Evolutionary conservation across 2,113 vertebrate species (phyloP).

Genomic region (Eurypyga helias): DNA sequence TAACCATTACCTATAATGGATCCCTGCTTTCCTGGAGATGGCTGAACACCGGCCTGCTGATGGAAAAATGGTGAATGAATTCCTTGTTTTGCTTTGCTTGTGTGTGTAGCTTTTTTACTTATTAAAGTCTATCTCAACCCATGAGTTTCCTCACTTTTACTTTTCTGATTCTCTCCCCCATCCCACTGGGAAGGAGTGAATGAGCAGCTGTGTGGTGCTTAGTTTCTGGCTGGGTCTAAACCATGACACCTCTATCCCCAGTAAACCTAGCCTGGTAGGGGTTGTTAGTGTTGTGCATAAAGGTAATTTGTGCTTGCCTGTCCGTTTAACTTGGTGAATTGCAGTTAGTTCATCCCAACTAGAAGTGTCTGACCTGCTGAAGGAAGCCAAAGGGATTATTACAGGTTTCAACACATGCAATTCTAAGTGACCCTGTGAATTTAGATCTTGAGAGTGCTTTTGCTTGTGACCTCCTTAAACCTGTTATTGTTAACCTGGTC

Average conservation of each 20-base stretch:
- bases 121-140: no score
- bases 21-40: no score
- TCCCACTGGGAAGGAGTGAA: no score
- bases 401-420: neutral
- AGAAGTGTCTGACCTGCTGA: neutral
- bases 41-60: no score
- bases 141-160: no score
- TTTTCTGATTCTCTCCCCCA: no score
- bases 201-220: no score
- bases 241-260: neutral
- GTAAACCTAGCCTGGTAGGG: slow-evolving; percentile 51
- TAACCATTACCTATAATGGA: no score
- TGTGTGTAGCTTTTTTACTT: no score
- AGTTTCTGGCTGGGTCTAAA: no score
- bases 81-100: no score
- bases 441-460: neutral
- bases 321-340: slow-evolving; percentile 21
- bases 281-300: slow-evolving; percentile 4
- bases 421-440: neutral
- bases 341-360: neutral
- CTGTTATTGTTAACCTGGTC: neutral
- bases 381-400: neutral
- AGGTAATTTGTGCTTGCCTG: slow-evolving; percentile 49
- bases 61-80: no score
- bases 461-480: neutral